A percentile compares a stretch with the other conserved stretches of the same genome.
phyloP scores from a whole-genome alignment of 2,113 vertebrate species.

The Marmota flaviventris region DNA sequence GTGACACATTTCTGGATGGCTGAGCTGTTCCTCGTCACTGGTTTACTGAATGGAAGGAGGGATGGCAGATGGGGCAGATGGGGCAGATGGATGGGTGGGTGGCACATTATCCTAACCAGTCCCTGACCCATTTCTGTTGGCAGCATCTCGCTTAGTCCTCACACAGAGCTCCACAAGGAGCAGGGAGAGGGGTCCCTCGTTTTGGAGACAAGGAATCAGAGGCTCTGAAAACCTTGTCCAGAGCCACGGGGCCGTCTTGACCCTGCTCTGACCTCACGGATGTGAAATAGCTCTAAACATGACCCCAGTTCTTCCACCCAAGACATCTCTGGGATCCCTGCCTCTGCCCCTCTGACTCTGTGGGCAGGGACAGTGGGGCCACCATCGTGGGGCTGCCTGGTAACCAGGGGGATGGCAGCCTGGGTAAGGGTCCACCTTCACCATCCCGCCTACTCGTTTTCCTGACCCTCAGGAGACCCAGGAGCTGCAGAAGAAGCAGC shows the following conservation, averaged over 20 bases:
- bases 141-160: background rate
- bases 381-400: background rate
- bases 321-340: background rate
- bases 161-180: background rate
- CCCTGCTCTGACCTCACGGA: background rate
- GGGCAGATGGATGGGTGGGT: background rate
- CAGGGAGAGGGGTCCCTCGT: background rate
- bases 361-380: too few relatives aligned
- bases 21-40: background rate
- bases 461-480: constrained; percentile 82
- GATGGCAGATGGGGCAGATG: background rate
- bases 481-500: constrained; percentile 89
- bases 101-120: background rate
- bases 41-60: background rate
- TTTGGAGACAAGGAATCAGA: background rate
- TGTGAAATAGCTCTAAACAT: background rate
- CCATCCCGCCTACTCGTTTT: background rate
- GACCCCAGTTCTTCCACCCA: background rate
- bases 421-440: background rate
- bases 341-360: background rate
- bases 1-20: background rate
- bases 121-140: background rate
- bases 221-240: constrained; percentile 20
- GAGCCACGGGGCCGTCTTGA: background rate
- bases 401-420: background rate